Percentiles rank a stretch among this genome's conserved stretches.
Conservation (phyloP, 2,797 vertebrate genomes). For the Holocentrus rufus region DNA sequence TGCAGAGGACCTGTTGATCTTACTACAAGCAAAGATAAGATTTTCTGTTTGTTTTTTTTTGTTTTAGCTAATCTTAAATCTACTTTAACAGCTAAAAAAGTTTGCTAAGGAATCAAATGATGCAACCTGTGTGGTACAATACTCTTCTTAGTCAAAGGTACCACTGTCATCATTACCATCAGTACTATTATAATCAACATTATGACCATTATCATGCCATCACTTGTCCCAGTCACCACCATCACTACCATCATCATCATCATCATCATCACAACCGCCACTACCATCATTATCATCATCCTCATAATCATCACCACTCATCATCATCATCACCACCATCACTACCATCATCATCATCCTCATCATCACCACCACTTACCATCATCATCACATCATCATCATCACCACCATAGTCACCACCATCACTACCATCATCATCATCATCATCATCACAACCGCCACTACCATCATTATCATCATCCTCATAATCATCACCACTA, state of each 20-base stretch:
- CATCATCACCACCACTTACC: neutral
- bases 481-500: no score
- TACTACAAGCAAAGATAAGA: neutral
- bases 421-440: neutral
- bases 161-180: neutral
- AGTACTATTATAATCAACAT: neutral
- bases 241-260: neutral
- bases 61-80: neutral
- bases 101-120: neutral
- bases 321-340: no score
- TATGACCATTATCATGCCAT: neutral
- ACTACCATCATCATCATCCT: neutral
- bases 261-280: neutral
- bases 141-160: constrained; percentile 1
- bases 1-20: neutral
- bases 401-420: constrained; percentile 14
- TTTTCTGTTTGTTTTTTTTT: neutral
- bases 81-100: neutral
- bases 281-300: no score
- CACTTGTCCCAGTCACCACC: no score
- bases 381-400: constrained; percentile 14
- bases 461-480: no score
- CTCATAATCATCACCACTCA: no score
- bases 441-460: neutral
- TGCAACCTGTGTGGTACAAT: neutral